These are phyloP conservation scores for Steinernema feltiae DNA, from an alignment of 1,140 invertebrate species.

Conservation along the genomic window DNA sequence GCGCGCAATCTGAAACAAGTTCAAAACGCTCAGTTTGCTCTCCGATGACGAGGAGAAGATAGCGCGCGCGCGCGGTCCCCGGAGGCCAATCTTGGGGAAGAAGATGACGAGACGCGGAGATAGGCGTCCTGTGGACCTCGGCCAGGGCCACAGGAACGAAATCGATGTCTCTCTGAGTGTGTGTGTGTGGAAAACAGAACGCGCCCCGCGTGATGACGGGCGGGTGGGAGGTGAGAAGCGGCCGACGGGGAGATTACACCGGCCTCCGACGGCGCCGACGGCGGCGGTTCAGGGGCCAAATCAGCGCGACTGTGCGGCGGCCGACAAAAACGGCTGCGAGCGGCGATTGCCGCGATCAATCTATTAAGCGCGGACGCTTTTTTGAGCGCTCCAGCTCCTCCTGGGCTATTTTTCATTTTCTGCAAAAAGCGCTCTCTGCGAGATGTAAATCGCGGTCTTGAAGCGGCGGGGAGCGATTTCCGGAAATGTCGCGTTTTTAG, in stretches of 20 bases:
- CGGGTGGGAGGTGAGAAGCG: background rate
- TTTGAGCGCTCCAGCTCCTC: background rate
- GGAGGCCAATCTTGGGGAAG: background rate
- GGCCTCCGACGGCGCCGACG: background rate
- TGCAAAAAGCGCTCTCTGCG: background rate
- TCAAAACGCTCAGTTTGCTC: background rate
- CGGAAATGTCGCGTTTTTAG: background rate
- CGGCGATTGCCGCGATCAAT: too few species aligned
- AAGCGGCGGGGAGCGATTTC: background rate
- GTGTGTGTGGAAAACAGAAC: too few species aligned
- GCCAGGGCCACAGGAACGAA: too few species aligned
- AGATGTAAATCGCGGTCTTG: background rate
- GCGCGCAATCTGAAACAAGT: background rate
- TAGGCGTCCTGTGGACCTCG: background rate
- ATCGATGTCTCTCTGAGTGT: too few species aligned
- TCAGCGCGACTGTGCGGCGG: background rate
- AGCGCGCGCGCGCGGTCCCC: background rate
- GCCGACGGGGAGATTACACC: background rate
- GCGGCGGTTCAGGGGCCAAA: background rate
- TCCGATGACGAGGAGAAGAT: background rate
- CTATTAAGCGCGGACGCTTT: background rate
- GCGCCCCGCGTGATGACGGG: too few species aligned
- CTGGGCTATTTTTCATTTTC: background rate
- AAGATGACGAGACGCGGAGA: background rate
- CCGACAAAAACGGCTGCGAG: background rate